phyloP scores from a whole-genome alignment of 2,888 invertebrate genomes.

The Lomographa bimaculata region DNA sequence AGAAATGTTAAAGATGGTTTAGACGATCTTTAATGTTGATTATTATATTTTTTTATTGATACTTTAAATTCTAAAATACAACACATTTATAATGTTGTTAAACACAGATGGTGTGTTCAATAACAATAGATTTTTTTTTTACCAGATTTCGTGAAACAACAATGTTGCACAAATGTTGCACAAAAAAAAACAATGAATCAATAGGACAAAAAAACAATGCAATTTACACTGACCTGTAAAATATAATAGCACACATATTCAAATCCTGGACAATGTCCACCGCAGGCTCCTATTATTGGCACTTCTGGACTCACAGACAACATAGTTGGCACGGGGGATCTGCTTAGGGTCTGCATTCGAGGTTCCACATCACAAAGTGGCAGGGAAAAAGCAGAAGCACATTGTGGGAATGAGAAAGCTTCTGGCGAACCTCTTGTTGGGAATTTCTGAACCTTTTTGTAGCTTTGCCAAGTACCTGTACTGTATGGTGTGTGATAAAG shows the following conservation, averaged over 20 bases:
- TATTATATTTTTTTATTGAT: no score
- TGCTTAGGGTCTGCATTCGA: constrained; percentile 43
- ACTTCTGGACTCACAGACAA: constrained; percentile 75
- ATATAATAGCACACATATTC: constrained; percentile 89
- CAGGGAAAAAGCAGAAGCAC: constrained; percentile 72
- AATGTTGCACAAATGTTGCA: no score
- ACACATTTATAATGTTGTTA: no score
- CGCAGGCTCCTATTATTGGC: constrained; percentile 86
- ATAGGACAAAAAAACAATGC: background rate
- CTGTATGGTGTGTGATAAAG: constrained; percentile 77
- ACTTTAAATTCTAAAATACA: no score
- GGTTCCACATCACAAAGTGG: constrained; percentile 64
- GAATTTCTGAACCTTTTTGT: constrained; percentile 60
- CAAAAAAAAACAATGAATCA: no score
- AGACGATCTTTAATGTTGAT: no score
- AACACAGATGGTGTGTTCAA: no score
- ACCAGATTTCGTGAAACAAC: no score
- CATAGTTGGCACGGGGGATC: constrained; percentile 61
- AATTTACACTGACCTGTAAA: constrained; percentile 78
- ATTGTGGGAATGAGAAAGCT: constrained; percentile 66
- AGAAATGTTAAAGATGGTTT: no score
- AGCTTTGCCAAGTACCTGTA: constrained; percentile 64
- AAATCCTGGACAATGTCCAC: constrained; percentile 87
- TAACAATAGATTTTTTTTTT: no score
- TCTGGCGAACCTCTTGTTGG: constrained; percentile 47